A percentile compares a stretch with the other conserved stretches of the same genome.
Evolutionary conservation across 92 coral and sea anemone species (phyloP).

Genomic region (Porites evermanni): DNA sequence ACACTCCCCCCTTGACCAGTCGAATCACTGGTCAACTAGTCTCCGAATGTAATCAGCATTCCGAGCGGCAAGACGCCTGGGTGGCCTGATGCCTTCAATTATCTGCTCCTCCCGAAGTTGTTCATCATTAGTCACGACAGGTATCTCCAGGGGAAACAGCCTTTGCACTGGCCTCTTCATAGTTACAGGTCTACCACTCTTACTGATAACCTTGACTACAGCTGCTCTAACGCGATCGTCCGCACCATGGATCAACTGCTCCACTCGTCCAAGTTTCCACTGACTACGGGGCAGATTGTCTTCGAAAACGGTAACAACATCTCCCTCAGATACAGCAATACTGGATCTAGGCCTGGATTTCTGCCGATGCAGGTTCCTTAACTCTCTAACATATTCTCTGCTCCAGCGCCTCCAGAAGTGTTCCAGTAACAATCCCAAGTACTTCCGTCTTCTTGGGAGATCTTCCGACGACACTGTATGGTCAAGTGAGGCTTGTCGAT

Average conservation of each 20-base stretch:
- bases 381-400: slow-evolving; percentile 37
- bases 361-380: slow-evolving; percentile 33
- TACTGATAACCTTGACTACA: slow-evolving; percentile 22
- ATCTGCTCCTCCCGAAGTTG: neutral
- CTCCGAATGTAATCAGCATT: slow-evolving; percentile 7
- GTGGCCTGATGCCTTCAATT: too few species aligned
- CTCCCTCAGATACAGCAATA: slow-evolving; percentile 23
- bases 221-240: slow-evolving; percentile 41
- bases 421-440: slow-evolving; percentile 11
- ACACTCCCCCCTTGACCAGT: too few species aligned
- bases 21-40: neutral
- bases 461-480: slow-evolving; percentile 16
- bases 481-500: neutral
- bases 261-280: slow-evolving; percentile 51
- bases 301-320: slow-evolving; percentile 35
- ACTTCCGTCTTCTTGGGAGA: slow-evolving; percentile 30
- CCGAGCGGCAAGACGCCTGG: slow-evolving; percentile 7
- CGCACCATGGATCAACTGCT: slow-evolving; percentile 30
- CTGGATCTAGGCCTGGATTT: slow-evolving; percentile 16
- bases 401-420: slow-evolving; percentile 56
- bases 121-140: slow-evolving; percentile 3
- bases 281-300: slow-evolving; percentile 46
- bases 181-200: slow-evolving; percentile 19
- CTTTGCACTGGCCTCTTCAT: slow-evolving; percentile 39
- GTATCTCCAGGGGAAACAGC: slow-evolving; percentile 40